Evolutionary conservation across 2,113 vertebrate genomes (phyloP), one percentile per base, ranked within the genome.

Genomic region (Macquaria australasica): DNA sequence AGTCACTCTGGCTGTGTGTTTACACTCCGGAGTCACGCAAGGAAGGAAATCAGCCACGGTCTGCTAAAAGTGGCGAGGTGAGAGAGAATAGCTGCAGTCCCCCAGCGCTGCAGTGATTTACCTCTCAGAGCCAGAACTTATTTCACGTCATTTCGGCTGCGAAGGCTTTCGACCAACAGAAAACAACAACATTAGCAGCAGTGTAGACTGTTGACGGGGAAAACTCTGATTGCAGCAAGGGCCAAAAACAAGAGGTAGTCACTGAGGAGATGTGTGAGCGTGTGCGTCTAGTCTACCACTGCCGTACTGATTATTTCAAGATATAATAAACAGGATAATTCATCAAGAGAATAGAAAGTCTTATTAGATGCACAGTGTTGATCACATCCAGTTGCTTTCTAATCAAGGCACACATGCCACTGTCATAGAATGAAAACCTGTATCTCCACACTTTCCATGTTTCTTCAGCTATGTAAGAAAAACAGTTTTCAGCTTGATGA

Each of bases 1-100:
- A 95, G 94, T 95, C 95, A 94, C 92, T 92, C 92, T 85, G 92
- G 89, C 81, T 79, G 82, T 89, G 90, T 96, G 95, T 96, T 95
- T 95, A 95, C 85, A 92, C 93, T 94, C 84, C 56, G 48, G 91
- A 95, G 94, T 95, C 94, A 95, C 94, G 93, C 95, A 95, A 95
- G 94, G 95, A 96, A 95, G 95, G 94, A 95, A 95, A 95, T 93
- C 92, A 95, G 93, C 92, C 90, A 94, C 83, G 94, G 94, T 95
- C 93, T 94, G 93, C 92, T 93, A 92, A 93, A 94, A 92, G 93
- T 93, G 91, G 90, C 81, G 85, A 93, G 90, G 93, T 90, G 93
- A 92, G 91, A 93, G 90, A 94, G 90, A 90, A 90, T 90, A 90
- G 93, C 90, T 88, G 92, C 90, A 87, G 87, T 88, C 85, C 83